A percentile compares a stretch with the other conserved stretches of the same genome.
These are phyloP conservation scores for Notothenia coriiceps DNA, from an alignment of 2,113 vertebrate genomes.

Conservation along the genomic window DNA sequence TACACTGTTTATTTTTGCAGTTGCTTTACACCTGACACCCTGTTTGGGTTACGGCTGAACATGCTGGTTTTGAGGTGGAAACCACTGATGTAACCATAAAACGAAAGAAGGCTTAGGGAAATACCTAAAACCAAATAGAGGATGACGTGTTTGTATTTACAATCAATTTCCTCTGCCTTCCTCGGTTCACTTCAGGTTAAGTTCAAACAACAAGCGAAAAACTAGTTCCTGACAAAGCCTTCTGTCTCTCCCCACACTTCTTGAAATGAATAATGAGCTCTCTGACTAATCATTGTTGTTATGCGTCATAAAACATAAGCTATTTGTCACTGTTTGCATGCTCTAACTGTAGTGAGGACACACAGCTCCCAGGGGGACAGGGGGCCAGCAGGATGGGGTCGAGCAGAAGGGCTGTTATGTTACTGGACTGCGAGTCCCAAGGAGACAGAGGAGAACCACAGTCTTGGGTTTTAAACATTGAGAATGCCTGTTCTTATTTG, in stretches of 20 bases:
- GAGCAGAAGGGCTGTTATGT: not conserved
- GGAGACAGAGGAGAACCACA: slow-evolving; percentile 44
- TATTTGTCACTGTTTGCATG: slow-evolving; percentile 6
- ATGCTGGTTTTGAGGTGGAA: slow-evolving; percentile 30
- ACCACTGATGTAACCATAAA: slow-evolving; percentile 22
- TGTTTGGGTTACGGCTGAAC: slow-evolving; percentile 30
- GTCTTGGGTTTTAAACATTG: slow-evolving; percentile 32
- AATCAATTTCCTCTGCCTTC: slow-evolving; percentile 3
- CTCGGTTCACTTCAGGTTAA: slow-evolving; percentile 33
- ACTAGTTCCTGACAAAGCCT: slow-evolving; percentile 31
- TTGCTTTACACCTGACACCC: slow-evolving; percentile 10
- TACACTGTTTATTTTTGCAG: slow-evolving; percentile 48
- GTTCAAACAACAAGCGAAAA: slow-evolving; percentile 25
- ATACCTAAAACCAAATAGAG: slow-evolving; percentile 21
- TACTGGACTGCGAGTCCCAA: slow-evolving; percentile 4
- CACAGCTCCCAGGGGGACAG: not conserved
- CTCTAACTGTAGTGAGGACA: slow-evolving; percentile 8
- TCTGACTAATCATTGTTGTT: slow-evolving; percentile 50
- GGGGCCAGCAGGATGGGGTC: not conserved
- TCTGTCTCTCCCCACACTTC: slow-evolving; percentile 16
- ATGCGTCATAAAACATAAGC: slow-evolving; percentile 38
- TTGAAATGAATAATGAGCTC: slow-evolving; percentile 44
- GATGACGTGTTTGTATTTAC: slow-evolving; percentile 25
- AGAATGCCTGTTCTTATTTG: slow-evolving; percentile 37
- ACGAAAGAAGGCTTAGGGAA: not conserved